Percentiles rank a stretch among this genome's conserved stretches.
Evolutionary conservation across 2,888 invertebrate genomes (phyloP).

Genomic region (Pteria penguin): DNA sequence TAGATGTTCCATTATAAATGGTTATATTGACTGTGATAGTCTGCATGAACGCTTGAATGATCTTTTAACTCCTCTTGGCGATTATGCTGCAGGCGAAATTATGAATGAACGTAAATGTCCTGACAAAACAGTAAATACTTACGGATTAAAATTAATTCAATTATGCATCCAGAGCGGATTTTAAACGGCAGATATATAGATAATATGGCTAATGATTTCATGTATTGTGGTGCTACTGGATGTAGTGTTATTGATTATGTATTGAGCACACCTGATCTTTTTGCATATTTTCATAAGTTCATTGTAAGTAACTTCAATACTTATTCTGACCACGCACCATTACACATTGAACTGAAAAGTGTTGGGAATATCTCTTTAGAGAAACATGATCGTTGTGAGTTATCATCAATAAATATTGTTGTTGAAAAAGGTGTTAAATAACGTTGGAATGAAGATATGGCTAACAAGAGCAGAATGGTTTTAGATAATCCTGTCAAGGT

Average conservation of each 20-base stretch:
- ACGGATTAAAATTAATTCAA: slow-evolving; percentile 1
- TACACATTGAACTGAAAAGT: slow-evolving; percentile 2
- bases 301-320: slow-evolving; percentile 5
- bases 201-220: background rate
- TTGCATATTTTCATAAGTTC: background rate
- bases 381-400: background rate
- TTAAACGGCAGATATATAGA: slow-evolving; percentile 4
- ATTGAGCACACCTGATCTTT: background rate
- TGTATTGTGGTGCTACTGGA: slow-evolving; percentile 8
- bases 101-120: background rate
- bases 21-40: background rate
- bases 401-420: too few species aligned
- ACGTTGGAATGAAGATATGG: background rate
- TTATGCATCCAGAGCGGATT: slow-evolving; percentile 4
- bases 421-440: background rate
- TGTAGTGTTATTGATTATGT: slow-evolving; percentile 14
- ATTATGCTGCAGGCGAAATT: background rate
- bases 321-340: background rate
- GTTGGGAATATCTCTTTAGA: background rate
- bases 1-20: background rate
- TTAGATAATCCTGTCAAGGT: background rate
- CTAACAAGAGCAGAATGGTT: background rate
- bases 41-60: background rate
- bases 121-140: background rate
- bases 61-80: background rate